These are phyloP conservation scores for Luehdorfia chinensis DNA, from an alignment of 1,140 invertebrate genomes.

Conservation along the genomic window DNA sequence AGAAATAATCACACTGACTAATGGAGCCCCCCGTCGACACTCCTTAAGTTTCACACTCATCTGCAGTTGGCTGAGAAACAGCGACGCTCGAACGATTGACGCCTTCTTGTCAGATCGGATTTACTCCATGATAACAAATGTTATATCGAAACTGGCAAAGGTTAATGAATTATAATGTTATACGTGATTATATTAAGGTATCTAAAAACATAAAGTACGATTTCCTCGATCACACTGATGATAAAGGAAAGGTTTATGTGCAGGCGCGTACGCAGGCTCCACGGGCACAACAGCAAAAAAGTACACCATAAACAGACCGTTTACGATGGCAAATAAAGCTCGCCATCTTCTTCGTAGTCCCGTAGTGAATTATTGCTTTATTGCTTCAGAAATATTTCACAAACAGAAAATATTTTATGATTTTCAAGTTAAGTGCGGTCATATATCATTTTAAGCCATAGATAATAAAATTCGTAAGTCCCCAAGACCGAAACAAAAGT, in stretches of 20 bases:
- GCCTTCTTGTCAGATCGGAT: slow-evolving; percentile 31
- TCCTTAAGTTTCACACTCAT: slow-evolving; percentile 60
- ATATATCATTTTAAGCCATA: slow-evolving; percentile 77
- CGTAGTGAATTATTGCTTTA: slow-evolving; percentile 76
- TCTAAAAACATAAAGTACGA: slow-evolving; percentile 22
- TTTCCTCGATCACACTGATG: slow-evolving; percentile 37
- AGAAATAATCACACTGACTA: slow-evolving; percentile 74
- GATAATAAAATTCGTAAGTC: slow-evolving; percentile 76
- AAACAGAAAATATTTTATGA: slow-evolving; percentile 77
- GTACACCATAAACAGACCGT: slow-evolving; percentile 67
- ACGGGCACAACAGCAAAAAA: slow-evolving; percentile 57
- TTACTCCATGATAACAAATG: slow-evolving; percentile 39
- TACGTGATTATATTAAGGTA: slow-evolving; percentile 8
- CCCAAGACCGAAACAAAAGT: slow-evolving; percentile 61
- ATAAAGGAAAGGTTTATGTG: slow-evolving; percentile 58
- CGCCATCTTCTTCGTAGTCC: slow-evolving; percentile 71
- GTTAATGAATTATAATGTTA: slow-evolving; percentile 23
- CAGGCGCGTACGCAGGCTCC: slow-evolving; percentile 41
- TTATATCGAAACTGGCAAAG: slow-evolving; percentile 28
- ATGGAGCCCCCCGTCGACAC: slow-evolving; percentile 71
- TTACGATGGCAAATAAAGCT: slow-evolving; percentile 75
- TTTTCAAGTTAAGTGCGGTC: slow-evolving; percentile 71
- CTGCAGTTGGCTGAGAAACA: slow-evolving; percentile 33
- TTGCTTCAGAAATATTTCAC: slow-evolving; percentile 76
- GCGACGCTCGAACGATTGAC: slow-evolving; percentile 30